These are phyloP conservation scores for Diuraphis noxia DNA, from an alignment of 1,140 invertebrate species.

Conservation along the genomic window DNA sequence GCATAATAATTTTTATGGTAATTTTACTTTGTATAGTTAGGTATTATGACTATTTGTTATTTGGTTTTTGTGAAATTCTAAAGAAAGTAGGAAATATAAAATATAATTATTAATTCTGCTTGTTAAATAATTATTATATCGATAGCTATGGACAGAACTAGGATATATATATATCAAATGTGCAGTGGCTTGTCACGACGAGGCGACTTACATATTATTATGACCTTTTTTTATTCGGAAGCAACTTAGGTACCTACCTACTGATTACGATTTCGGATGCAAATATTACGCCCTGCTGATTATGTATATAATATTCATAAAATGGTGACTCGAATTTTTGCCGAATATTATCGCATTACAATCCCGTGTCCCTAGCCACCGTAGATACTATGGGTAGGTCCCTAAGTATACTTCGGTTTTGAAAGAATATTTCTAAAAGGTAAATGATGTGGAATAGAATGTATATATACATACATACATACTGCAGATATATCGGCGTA, in stretches of 20 bases:
- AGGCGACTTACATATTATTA: background rate
- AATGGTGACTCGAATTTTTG: background rate
- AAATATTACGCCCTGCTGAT: background rate
- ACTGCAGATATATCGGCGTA: background rate
- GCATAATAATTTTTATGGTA: too few relatives aligned
- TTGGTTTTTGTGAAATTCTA: background rate
- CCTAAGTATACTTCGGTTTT: background rate
- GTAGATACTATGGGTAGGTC: background rate
- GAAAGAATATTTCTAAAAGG: background rate
- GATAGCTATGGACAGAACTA: background rate
- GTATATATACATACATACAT: background rate
- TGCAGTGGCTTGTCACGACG: background rate
- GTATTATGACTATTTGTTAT: background rate
- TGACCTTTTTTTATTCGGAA: background rate
- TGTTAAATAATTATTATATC: background rate
- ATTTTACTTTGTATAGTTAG: background rate
- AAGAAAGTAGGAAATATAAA: background rate
- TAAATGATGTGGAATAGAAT: conserved; percentile 4
- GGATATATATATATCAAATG: background rate
- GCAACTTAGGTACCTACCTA: background rate
- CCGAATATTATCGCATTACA: background rate
- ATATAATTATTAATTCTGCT: background rate
- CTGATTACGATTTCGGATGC: background rate
- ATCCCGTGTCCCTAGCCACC: background rate
- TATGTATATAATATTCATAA: background rate